Evolutionary conservation across 2,888 invertebrate genomes (phyloP), one percentile per base, ranked within the genome.

Genomic region (Notocelia uddmanniana): DNA sequence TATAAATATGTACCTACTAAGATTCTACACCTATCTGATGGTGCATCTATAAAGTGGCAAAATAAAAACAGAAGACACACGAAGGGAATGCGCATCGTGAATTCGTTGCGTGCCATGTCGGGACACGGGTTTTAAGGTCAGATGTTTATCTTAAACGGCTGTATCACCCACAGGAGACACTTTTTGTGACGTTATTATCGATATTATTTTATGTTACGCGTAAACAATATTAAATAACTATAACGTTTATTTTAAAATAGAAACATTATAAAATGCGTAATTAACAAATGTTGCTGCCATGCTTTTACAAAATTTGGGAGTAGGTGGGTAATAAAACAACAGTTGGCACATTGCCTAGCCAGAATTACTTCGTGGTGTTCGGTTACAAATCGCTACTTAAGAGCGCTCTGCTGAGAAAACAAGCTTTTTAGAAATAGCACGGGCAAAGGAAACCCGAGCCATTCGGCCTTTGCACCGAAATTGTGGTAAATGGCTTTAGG

Each of bases 111-210:
- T 87, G 89, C 90, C 89, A 79, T 82, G 85, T 80, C 85, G 86
- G 83, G 86, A 84, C 89, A 81, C 86, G 83, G 57, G 85, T 84
- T 71, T 71, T 82, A 84, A 89, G 92, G 89, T 91, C 93, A 91
- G 93, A 93, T 93, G 87, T 77, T 89, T 93, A 93, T 93, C 93
- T 91, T 91, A 92, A 92, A 91, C 92, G 92, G 88, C 92, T 93
- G 93, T 92, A 91, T 92, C 93, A 93, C 91, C 89, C 89, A 85
- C 88, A 79, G 86, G 89, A 91, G 91, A 93, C 91, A 92, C 91
- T 91, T 93, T 92, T 92, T 92, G 89, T 92, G 82, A 88, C 83
- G 81, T 87, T 90, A 89, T 89, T 88, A 90, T 89, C 86, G 85
- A 90, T 83, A 82, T 88, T 85, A 86, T 86, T 83, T 85, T 76